Percentiles rank a stretch among this genome's conserved stretches.
phyloP scores from a whole-genome alignment of 2,888 invertebrate species.

The Ennomos erosarius region DNA sequence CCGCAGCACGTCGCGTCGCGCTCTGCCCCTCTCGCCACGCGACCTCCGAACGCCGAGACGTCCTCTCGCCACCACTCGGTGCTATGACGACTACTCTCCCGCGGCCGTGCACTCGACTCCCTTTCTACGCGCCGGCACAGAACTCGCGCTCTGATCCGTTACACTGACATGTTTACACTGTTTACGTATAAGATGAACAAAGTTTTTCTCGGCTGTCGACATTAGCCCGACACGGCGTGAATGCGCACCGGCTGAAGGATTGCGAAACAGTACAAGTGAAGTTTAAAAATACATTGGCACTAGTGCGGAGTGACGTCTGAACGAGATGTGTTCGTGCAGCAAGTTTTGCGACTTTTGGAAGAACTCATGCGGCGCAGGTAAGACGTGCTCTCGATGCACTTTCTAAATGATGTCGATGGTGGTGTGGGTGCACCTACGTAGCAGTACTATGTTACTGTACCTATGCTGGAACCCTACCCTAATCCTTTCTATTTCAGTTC shows the following conservation, averaged over 20 bases:
- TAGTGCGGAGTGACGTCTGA: slow-evolving; percentile 73
- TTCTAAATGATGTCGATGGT: slow-evolving; percentile 49
- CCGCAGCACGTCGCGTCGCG: slow-evolving; percentile 64
- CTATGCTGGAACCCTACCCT: slow-evolving; percentile 33
- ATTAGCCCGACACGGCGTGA: slow-evolving; percentile 65
- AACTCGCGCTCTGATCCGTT: slow-evolving; percentile 63
- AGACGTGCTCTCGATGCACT: slow-evolving; percentile 54
- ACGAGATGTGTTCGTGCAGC: slow-evolving; percentile 81
- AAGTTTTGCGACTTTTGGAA: slow-evolving; percentile 82
- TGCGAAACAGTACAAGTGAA: slow-evolving; percentile 83
- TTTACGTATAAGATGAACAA: slow-evolving; percentile 61
- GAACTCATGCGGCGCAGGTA: slow-evolving; percentile 82
- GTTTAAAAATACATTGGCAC: slow-evolving; percentile 84
- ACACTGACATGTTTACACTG: slow-evolving; percentile 68
- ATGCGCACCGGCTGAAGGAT: slow-evolving; percentile 73
- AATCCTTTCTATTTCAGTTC: slow-evolving; percentile 51
- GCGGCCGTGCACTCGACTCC: slow-evolving; percentile 54
- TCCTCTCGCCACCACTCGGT: slow-evolving; percentile 35
- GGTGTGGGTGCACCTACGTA: slow-evolving; percentile 3
- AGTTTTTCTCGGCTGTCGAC: slow-evolving; percentile 64
- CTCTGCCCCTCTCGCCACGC: slow-evolving; percentile 43
- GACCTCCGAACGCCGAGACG: slow-evolving; percentile 42
- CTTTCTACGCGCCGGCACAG: slow-evolving; percentile 75
- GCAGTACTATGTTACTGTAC: background rate
- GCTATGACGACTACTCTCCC: slow-evolving; percentile 60